phyloP scores from a whole-genome alignment of 2,888 invertebrate species.

The Pterostichus madidus region DNA sequence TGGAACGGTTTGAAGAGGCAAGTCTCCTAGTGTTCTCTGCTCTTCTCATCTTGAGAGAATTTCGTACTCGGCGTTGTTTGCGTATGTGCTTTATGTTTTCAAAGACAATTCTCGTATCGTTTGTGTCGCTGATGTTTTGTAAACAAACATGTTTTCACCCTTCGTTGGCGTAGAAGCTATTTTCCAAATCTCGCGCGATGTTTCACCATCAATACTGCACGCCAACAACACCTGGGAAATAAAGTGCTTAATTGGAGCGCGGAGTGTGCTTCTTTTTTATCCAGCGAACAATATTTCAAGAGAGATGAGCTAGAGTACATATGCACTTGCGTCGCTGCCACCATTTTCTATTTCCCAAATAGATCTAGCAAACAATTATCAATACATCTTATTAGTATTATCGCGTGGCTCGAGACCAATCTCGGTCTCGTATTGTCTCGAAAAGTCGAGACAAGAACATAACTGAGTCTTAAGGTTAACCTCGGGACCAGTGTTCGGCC shows the following conservation, averaged over 20 bases:
- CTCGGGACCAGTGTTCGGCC: not conserved
- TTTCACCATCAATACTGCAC: conserved; percentile 31
- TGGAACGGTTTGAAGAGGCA: not conserved
- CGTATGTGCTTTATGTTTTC: conserved; percentile 46
- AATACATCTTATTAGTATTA: too few relatives aligned
- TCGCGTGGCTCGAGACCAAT: not conserved
- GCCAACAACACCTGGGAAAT: conserved; percentile 36
- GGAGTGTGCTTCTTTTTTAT: too few relatives aligned
- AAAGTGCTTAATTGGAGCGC: conserved; percentile 5
- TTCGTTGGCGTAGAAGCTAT: conserved; percentile 18
- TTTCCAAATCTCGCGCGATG: conserved; percentile 25
- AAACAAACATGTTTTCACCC: conserved; percentile 48
- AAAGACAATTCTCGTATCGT: conserved; percentile 44
- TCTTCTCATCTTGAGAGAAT: too few relatives aligned
- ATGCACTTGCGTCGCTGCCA: too few relatives aligned
- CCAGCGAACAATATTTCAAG: conserved; percentile 13
- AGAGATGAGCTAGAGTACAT: not conserved
- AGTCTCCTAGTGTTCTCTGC: too few relatives aligned
- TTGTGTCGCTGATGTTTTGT: conserved; percentile 49
- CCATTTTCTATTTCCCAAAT: conserved; percentile 5
- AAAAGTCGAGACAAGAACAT: not conserved
- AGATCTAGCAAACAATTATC: too few relatives aligned
- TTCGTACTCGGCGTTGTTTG: not conserved
- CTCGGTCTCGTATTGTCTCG: not conserved
- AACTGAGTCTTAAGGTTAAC: not conserved